Percentiles rank a stretch among this genome's conserved stretches.
Conservation (phyloP, 23 tunicate species). For the Botrylloides violaceus region DNA sequence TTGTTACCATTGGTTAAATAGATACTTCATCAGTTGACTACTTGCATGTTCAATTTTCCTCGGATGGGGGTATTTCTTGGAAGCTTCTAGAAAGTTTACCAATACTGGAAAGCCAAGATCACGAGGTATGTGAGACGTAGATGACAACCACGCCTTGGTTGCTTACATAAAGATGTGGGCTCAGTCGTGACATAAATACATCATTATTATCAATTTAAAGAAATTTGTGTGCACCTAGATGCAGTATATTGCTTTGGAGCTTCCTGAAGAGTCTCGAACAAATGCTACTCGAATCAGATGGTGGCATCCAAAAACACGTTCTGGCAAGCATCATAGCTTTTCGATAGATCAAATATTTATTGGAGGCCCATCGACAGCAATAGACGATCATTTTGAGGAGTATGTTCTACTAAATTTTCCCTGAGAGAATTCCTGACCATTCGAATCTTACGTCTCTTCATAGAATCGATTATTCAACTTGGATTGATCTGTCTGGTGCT, state of each 20-base stretch:
- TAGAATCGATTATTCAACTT: neutral
- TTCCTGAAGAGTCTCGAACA: slow-evolving; percentile 55
- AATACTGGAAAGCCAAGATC: neutral
- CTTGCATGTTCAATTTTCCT: slow-evolving; percentile 39
- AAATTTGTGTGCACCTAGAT: slow-evolving; percentile 3
- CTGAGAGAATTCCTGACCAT: neutral
- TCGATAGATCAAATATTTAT: slow-evolving; percentile 61
- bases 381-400: slow-evolving; percentile 26
- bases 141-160: too few relatives aligned
- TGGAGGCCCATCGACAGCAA: slow-evolving; percentile 19
- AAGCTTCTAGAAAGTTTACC: slow-evolving; percentile 20
- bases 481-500: slow-evolving; percentile 33
- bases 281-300: slow-evolving; percentile 76
- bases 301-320: slow-evolving; percentile 69
- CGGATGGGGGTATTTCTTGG: slow-evolving; percentile 69
- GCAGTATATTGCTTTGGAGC: slow-evolving; percentile 28
- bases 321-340: slow-evolving; percentile 13
- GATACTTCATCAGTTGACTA: neutral
- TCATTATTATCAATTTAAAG: too few relatives aligned
- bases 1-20: too few relatives aligned
- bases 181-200: too few relatives aligned
- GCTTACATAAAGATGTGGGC: too few relatives aligned
- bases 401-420: neutral
- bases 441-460: neutral
- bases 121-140: neutral